Base-by-base conservation (phyloP, 2,113 vertebrate species). In the Cacatua alba region DNA sequence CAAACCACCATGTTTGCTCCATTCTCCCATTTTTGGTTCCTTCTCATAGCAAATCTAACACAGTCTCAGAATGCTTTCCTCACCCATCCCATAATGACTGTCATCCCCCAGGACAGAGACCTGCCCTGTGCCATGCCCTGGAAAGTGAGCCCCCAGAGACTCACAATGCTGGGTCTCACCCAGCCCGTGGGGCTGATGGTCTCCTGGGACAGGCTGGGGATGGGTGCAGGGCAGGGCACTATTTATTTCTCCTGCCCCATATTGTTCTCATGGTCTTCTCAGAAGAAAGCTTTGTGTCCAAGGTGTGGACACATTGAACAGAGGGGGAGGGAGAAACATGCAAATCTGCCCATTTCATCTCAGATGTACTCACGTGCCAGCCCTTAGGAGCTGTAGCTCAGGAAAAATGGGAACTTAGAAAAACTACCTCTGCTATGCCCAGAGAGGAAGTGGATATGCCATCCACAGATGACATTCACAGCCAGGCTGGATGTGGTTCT, bases 71-170 rank as follows among this genome's bases (percentile, higher is more conserved):
- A 70, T 35, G 10, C 11, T 46, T 55, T 17, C 18, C 33, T 12
- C 7, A 2, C 7, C 33, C 26, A 39, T 33, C n/a, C 31, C 48
- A 31, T 41, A 51, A 46, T 13, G 6, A 57, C 6, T 14, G 9
- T 7, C 4, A 11, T 33, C 13, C 29, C 21, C 31, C 17, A 15
- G 29, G 35, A 17, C 31, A 68, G 39, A 7, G 18, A 49, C 6
- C 35, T 43, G 21, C 23, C 62, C 46, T 53, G 10, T 18, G 46
- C 35, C 18, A 10, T 48, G 39, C 17, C 35, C 35, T 84, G 31
- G 53, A 75, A 68, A 80, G 29, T 20, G 0, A 57, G 0, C 2
- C 20, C 31, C 52, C 0, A 0, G 7, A 16, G 43, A 63, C 21
- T 39, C 16, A 29, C 3, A 0, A 20, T 21, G 26, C 39, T 53